These are phyloP conservation scores for Cynaeus angustus DNA, from an alignment of 2,888 invertebrate genomes.

Conservation along the genomic window DNA sequence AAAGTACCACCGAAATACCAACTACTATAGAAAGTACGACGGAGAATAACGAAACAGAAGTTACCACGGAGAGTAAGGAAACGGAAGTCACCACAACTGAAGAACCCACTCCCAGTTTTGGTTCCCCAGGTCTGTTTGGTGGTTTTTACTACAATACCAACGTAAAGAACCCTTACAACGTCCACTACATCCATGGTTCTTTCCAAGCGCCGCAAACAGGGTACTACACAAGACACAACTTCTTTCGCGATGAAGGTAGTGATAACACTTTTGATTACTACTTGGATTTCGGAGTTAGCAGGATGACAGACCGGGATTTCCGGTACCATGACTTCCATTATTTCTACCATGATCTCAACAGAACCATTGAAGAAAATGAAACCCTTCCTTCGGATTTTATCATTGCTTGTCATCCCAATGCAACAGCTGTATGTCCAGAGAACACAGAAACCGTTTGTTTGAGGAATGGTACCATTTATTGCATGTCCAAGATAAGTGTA, in stretches of 20 bases:
- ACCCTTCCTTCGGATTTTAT: conserved; percentile 35
- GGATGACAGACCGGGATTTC: conserved; percentile 48
- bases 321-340: conserved; percentile 39
- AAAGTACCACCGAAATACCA: background rate
- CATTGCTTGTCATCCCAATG: conserved; percentile 44
- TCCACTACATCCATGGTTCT: conserved; percentile 47
- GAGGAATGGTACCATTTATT: conserved; percentile 51
- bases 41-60: background rate
- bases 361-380: conserved; percentile 32
- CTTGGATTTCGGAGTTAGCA: conserved; percentile 45
- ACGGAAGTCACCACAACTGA: background rate
- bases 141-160: conserved; percentile 29
- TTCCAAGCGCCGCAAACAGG: conserved; percentile 31
- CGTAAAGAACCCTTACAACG: conserved; percentile 17
- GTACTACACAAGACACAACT: conserved; percentile 41
- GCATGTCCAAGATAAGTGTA: conserved; percentile 43
- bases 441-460: conserved; percentile 53
- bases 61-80: background rate
- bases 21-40: background rate
- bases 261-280: conserved; percentile 49
- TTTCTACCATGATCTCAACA: conserved; percentile 45
- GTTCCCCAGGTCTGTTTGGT: conserved; percentile 25
- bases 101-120: background rate
- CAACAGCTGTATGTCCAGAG: conserved; percentile 49
- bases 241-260: conserved; percentile 32